Percentiles rank a stretch among this genome's conserved stretches.
Conservation (phyloP, 2,797 vertebrate genomes). For the Enteromius trimaculatus region DNA sequence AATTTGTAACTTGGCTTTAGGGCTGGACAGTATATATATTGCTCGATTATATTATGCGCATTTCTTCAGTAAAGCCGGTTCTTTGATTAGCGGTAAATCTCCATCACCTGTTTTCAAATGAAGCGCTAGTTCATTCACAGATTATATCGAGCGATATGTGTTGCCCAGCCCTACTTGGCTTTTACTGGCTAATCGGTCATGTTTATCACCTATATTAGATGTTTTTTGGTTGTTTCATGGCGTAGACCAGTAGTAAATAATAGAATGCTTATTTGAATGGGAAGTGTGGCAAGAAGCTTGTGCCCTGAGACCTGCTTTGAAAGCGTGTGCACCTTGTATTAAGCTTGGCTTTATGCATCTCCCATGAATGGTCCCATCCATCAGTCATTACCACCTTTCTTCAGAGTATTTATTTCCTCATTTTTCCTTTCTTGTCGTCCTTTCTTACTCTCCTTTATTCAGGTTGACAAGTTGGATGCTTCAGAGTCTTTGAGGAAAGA, state of each 20-base stretch:
- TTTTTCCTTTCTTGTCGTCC: constrained; percentile 48
- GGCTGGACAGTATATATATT: too few relatives aligned
- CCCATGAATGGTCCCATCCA: constrained; percentile 85
- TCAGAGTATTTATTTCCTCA: constrained; percentile 17
- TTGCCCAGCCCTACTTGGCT: background rate
- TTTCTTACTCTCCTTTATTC: constrained; percentile 55
- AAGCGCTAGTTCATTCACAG: too few relatives aligned
- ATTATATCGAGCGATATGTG: too few relatives aligned
- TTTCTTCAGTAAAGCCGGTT: too few relatives aligned
- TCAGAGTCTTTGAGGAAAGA: constrained; percentile 99
- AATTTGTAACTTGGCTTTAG: background rate
- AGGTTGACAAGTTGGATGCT: constrained; percentile 98
- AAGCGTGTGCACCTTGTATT: constrained; percentile 67
- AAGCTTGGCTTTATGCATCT: constrained; percentile 79
- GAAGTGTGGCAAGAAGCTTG: constrained; percentile 41
- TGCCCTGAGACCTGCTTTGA: constrained; percentile 53
- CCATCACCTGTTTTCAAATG: too few relatives aligned
- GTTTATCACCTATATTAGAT: background rate
- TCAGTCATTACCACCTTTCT: constrained; percentile 73
- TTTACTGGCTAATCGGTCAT: background rate
- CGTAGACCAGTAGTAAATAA: background rate
- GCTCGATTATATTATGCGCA: too few relatives aligned
- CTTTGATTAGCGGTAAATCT: too few relatives aligned
- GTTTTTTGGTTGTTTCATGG: background rate
- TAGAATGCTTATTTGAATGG: constrained; percentile 28